Evolutionary conservation across 1,140 invertebrate species (phyloP).

Genomic region (Fopius arisanus): DNA sequence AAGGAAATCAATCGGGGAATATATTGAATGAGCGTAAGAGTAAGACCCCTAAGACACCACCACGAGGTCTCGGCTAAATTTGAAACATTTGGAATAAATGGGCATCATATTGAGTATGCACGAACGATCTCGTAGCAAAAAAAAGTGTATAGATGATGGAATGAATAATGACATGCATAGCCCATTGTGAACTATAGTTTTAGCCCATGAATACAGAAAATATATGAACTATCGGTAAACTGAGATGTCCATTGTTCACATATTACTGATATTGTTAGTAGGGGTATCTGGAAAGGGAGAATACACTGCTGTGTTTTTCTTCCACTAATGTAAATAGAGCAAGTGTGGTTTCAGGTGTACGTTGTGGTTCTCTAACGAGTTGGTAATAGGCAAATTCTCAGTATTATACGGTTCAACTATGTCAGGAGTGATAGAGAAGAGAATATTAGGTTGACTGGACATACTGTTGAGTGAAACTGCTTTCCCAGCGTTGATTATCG

Average conservation of each 20-base stretch:
- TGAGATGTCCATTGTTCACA: neutral
- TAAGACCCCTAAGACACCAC: no score
- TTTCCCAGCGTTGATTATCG: constrained; percentile 33
- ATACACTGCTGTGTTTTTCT: neutral
- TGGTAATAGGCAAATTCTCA: constrained; percentile 39
- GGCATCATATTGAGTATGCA: no score
- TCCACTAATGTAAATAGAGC: constrained; percentile 11
- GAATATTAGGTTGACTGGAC: neutral
- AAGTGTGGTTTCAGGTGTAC: constrained; percentile 16
- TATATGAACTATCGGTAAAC: neutral
- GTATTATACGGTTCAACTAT: neutral
- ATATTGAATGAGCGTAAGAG: no score
- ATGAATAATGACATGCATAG: neutral
- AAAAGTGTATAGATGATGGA: neutral
- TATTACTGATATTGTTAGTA: neutral
- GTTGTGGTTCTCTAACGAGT: constrained; percentile 21
- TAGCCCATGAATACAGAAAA: neutral
- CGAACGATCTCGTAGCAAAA: no score
- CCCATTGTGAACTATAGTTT: neutral
- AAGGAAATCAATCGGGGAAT: no score
- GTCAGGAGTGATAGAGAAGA: neutral
- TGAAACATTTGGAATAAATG: no score
- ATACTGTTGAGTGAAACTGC: constrained; percentile 8
- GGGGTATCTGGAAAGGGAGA: neutral
- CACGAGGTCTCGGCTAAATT: no score